Conservation (phyloP, 1,140 invertebrate species). For the Cotesia glomerata region DNA sequence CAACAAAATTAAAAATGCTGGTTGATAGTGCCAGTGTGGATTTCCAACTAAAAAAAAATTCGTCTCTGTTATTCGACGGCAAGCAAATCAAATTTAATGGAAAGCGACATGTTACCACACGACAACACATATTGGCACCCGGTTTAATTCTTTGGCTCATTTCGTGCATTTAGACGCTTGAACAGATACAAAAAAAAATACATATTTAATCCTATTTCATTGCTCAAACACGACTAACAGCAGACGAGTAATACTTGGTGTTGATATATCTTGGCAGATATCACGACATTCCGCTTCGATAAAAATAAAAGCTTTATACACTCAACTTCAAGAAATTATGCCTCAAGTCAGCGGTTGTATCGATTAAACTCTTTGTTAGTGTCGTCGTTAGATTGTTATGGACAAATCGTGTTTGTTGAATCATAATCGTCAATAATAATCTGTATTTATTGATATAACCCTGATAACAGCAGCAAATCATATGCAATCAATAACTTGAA, state of each 20-base stretch:
- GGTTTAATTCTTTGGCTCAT: too few species aligned
- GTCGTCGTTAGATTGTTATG: background rate
- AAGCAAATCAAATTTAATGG: background rate
- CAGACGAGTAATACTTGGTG: background rate
- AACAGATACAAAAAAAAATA: too few species aligned
- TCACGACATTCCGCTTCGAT: background rate
- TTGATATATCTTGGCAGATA: slow-evolving; percentile 6
- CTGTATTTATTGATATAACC: background rate
- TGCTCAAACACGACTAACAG: background rate
- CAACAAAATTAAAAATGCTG: background rate
- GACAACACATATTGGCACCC: too few species aligned
- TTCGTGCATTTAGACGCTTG: too few species aligned
- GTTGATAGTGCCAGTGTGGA: too few species aligned
- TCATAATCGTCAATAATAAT: background rate
- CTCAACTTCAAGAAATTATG: slow-evolving; percentile 1
- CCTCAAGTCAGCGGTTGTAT: background rate
- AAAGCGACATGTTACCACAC: background rate
- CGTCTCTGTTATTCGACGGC: background rate
- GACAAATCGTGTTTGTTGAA: background rate
- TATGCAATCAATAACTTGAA: too few species aligned
- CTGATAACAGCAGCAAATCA: too few species aligned
- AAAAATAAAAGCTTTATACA: slow-evolving; percentile 6
- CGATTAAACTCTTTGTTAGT: background rate
- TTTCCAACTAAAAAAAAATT: too few species aligned
- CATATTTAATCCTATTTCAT: background rate